Conservation (phyloP, 2,888 invertebrate species). For the Hipparchia semele region DNA sequence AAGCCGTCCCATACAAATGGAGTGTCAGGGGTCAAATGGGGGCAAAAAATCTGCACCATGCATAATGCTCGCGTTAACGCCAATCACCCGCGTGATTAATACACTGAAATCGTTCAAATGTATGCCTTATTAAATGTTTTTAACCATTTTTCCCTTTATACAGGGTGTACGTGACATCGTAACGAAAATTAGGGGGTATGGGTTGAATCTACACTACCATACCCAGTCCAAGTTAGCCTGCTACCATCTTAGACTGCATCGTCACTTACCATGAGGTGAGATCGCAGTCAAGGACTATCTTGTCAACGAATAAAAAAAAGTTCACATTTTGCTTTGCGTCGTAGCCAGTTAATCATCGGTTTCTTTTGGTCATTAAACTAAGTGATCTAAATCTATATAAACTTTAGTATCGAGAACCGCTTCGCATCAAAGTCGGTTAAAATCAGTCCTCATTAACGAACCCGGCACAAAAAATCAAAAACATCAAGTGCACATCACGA, state of each 20-base stretch:
- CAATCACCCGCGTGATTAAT: conserved; percentile 66
- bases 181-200: too few species aligned
- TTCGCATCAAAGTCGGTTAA: conserved; percentile 2
- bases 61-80: conserved; percentile 59
- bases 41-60: conserved; percentile 43
- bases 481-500: conserved; percentile 48
- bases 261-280: too few species aligned
- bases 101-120: conserved; percentile 42
- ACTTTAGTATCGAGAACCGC: not conserved
- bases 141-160: conserved; percentile 19
- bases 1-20: conserved; percentile 51
- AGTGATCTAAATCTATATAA: not conserved
- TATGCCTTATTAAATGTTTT: conserved; percentile 41
- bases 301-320: too few species aligned
- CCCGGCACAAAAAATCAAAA: conserved; percentile 46
- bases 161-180: too few species aligned
- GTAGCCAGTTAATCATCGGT: too few species aligned
- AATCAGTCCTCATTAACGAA: conserved; percentile 32
- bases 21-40: conserved; percentile 51
- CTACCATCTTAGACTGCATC: too few species aligned
- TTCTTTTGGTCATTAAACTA: too few species aligned
- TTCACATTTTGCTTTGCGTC: too few species aligned
- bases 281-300: too few species aligned
- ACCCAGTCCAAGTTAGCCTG: too few species aligned
- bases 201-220: too few species aligned